Base-by-base conservation (phyloP, 2,113 vertebrate species). In the Pteronura brasiliensis region DNA sequence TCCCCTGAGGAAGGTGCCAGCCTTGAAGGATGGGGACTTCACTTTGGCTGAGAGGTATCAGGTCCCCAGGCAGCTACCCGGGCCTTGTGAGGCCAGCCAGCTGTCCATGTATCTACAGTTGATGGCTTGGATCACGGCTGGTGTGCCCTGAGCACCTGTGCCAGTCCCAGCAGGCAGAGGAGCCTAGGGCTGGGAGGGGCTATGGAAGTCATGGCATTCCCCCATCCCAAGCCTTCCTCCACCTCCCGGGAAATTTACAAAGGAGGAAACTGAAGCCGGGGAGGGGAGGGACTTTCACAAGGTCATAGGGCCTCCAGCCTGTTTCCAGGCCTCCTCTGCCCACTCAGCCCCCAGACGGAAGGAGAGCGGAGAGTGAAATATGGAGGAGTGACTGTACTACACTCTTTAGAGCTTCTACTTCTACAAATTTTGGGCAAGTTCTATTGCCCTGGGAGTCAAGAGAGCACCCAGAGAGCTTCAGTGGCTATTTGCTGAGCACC, bases 1-100 rank as follows among this genome's bases (percentile, higher is more conserved):
- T 97, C 17, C 98, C 1, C 13, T 99, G 86, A 99, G 97, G 97
- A 99, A 99, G 90, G 98, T 99, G 67, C 99, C 99, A 4, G 99
- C 99, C 3, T 97, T 99, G 96, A 99, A 99, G 98, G 99, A 99
- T 0, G 99, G 99, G 67, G 98, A 98, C 96, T 99, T 99, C 90
- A 97, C 99, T 65, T 98, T 99, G 86, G 99, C 99, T 4, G 99
- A 99, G 90, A 99, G 99, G 99, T 99, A 98, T 97, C 74, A 31
- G 44, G 88, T 84, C 14, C 63, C 39, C 27, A 44, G 65, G 29
- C 21, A 36, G n/a, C 79, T 85, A 3, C 42, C 27, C 23, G 2
- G 59, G 39, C 84, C 65, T 55, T 72, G 55, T 29, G 34, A 72
- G 52, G 13, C 23, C 39, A 39, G 65, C 31, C 63, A 79, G 52